phyloP scores from a whole-genome alignment of 1,140 invertebrate species.

The Asobara japonica region DNA sequence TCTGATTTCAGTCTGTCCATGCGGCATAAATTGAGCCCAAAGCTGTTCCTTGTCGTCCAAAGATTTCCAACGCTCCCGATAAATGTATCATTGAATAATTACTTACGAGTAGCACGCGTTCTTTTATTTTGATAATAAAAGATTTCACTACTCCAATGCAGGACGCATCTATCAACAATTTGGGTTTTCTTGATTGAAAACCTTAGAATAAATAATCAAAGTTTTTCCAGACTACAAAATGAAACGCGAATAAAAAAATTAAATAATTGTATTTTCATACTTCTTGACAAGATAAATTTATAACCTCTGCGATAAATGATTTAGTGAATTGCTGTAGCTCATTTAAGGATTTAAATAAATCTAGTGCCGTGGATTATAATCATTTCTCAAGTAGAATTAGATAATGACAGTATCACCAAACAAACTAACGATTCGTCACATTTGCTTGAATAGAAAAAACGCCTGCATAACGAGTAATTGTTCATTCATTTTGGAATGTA shows the following conservation, averaged over 20 bases:
- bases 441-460: no score
- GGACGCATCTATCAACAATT: constrained; percentile 30
- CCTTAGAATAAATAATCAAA: constrained; percentile 21
- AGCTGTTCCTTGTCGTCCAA: constrained; percentile 30
- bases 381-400: background rate
- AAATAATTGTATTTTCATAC: constrained; percentile 12
- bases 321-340: background rate
- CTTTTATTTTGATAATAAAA: constrained; percentile 38
- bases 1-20: constrained; percentile 61
- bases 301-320: background rate
- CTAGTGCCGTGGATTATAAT: background rate
- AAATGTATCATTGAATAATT: constrained; percentile 22
- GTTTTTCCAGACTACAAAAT: background rate
- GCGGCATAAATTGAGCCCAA: constrained; percentile 52
- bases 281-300: constrained; percentile 8
- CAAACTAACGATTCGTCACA: no score
- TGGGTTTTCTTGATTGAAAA: background rate
- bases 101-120: constrained; percentile 21
- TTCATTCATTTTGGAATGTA: no score
- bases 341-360: background rate
- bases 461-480: no score
- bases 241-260: background rate
- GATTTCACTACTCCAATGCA: constrained; percentile 21
- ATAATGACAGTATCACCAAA: no score
- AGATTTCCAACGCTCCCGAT: background rate